Conservation (phyloP, 2,797 vertebrate species). For the Ctenochaetus hawaiiensis region DNA sequence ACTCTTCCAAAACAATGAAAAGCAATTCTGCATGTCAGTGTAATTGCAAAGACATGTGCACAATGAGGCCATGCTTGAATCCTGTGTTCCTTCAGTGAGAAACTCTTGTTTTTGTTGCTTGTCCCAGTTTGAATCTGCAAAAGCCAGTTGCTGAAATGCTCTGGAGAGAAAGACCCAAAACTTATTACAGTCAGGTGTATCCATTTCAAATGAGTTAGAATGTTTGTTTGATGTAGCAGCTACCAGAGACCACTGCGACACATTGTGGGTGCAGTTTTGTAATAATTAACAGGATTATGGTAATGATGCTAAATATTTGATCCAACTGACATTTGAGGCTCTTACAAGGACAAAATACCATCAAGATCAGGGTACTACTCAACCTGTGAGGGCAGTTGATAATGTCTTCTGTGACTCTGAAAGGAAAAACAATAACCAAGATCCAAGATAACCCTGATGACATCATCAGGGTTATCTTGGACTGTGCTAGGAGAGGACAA, state of each 20-base stretch:
- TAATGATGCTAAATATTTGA: not conserved
- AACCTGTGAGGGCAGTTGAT: not conserved
- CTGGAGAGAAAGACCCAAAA: not conserved
- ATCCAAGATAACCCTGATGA: not conserved
- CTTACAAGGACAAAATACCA: not conserved
- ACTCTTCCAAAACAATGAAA: slow-evolving; percentile 4
- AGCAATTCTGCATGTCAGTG: too few species aligned
- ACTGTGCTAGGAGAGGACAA: too few species aligned
- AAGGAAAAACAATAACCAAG: not conserved
- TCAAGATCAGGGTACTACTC: not conserved
- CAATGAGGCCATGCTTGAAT: not conserved
- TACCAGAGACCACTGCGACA: not conserved
- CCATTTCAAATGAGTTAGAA: not conserved
- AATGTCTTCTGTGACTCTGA: not conserved
- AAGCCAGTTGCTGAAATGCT: not conserved
- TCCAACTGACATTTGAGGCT: not conserved
- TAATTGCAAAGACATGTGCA: not conserved
- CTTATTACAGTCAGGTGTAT: not conserved
- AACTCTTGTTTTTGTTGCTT: not conserved
- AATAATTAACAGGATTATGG: slow-evolving; percentile 27
- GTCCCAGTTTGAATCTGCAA: not conserved
- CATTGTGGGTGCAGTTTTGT: not conserved
- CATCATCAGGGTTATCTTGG: not conserved
- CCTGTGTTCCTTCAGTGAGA: not conserved
- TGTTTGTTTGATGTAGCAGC: not conserved